These are phyloP conservation scores for Aphelinus certus DNA, from an alignment of 1,140 invertebrate genomes.

Conservation along the genomic window DNA sequence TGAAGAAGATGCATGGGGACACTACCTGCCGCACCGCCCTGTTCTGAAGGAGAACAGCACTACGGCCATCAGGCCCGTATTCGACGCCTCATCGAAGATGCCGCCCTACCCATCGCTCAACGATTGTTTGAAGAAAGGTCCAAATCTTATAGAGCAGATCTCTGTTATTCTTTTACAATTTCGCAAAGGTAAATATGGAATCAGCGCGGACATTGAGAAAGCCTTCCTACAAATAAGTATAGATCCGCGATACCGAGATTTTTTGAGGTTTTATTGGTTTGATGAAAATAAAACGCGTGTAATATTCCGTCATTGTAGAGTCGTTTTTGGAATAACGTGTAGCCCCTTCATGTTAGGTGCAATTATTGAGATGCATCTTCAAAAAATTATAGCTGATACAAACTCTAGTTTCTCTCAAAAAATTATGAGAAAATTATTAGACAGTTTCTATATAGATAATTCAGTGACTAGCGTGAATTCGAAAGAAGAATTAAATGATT, in stretches of 20 bases:
- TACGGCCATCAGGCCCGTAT: slow-evolving; percentile 41
- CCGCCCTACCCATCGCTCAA: not conserved
- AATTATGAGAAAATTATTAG: slow-evolving; percentile 7
- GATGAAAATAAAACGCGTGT: slow-evolving; percentile 28
- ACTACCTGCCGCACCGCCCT: slow-evolving; percentile 41
- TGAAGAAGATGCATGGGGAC: not conserved
- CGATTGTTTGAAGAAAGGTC: not conserved
- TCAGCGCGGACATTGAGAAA: not conserved
- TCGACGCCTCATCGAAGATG: slow-evolving; percentile 37
- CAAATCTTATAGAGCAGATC: not conserved
- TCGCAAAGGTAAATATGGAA: not conserved
- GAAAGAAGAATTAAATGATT: slow-evolving; percentile 13
- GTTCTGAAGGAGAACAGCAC: slow-evolving; percentile 37
- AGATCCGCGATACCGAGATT: slow-evolving; percentile 5
- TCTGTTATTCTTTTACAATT: not conserved
- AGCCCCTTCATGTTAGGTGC: slow-evolving; percentile 45
- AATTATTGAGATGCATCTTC: slow-evolving; percentile 29
- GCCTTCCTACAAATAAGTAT: slow-evolving; percentile 3
- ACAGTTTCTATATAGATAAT: slow-evolving; percentile 38
- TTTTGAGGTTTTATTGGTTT: slow-evolving; percentile 41
- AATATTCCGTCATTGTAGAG: slow-evolving; percentile 24
- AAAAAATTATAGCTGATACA: no score
- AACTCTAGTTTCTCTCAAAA: not conserved
- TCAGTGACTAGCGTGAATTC: slow-evolving; percentile 17
- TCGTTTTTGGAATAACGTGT: slow-evolving; percentile 44